Conservation (phyloP, 2,797 vertebrate species). For the Sebastes diploproa region DNA sequence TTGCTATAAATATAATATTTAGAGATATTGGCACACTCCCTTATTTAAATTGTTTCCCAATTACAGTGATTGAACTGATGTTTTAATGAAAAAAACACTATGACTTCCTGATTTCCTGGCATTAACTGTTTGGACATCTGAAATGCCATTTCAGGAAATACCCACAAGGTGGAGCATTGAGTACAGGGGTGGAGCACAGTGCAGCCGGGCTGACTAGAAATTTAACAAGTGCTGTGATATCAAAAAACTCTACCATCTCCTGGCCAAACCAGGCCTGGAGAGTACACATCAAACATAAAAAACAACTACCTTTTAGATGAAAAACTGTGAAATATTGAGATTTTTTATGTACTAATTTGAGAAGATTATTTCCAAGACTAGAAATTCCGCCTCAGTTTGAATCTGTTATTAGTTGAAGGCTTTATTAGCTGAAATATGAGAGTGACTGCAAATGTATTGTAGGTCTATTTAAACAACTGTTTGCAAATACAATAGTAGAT, state of each 20-base stretch:
- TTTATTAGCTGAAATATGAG: not conserved
- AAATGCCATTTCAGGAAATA: not conserved
- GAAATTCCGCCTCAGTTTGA: not conserved
- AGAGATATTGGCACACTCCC: not conserved
- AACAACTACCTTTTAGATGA: not conserved
- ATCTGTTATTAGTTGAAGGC: not conserved
- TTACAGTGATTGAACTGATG: not conserved
- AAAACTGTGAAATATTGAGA: not conserved
- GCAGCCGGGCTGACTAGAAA: not conserved
- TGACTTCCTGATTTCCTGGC: not conserved
- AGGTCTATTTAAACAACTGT: not conserved
- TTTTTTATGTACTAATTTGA: not conserved
- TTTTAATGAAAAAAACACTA: not conserved
- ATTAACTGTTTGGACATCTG: not conserved
- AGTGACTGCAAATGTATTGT: not conserved
- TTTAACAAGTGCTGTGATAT: not conserved
- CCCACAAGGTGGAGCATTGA: constrained; percentile 15
- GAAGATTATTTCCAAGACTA: not conserved
- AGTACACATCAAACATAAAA: not conserved
- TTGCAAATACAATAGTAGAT: not conserved
- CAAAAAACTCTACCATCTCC: not conserved
- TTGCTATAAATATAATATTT: not conserved
- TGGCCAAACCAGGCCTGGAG: not conserved
- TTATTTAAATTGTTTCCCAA: not conserved
- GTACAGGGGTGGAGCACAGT: not conserved